Evolutionary conservation across 2,113 vertebrate genomes (phyloP).

Genomic region (Talpa occidentalis): DNA sequence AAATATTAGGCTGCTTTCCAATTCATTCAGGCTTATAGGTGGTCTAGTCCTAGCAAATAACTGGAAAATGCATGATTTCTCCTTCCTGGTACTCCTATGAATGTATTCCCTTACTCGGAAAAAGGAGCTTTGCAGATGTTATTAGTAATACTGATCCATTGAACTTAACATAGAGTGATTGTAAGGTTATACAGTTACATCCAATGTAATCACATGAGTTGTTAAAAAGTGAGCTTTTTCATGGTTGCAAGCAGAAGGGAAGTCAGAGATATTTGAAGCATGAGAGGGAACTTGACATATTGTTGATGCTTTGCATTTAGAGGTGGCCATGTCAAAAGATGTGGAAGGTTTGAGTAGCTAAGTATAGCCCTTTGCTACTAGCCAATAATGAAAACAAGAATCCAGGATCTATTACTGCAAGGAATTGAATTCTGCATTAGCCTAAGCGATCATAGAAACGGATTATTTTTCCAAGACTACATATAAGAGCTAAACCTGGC

Average conservation of each 20-base stretch:
- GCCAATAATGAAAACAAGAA: background rate
- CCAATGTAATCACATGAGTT: background rate
- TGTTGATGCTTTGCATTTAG: background rate
- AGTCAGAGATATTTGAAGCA: background rate
- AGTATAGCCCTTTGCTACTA: background rate
- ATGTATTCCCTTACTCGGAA: background rate
- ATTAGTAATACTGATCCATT: background rate
- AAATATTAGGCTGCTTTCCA: background rate
- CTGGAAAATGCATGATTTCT: background rate
- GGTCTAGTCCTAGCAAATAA: background rate
- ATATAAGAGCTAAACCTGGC: background rate
- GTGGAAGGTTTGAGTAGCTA: background rate
- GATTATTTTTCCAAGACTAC: background rate
- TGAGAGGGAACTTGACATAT: background rate
- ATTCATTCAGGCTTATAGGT: background rate
- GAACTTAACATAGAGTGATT: background rate
- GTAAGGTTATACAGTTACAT: background rate
- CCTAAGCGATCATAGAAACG: background rate
- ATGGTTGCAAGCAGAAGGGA: background rate
- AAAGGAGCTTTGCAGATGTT: background rate
- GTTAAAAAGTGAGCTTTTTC: background rate
- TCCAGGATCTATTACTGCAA: background rate
- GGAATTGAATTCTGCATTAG: background rate
- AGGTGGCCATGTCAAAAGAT: background rate
- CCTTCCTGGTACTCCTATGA: background rate